Base-by-base conservation (phyloP, 30 jellyfish, hydroid and myxozoan genomes). In the Hydra vulgaris region DNA sequence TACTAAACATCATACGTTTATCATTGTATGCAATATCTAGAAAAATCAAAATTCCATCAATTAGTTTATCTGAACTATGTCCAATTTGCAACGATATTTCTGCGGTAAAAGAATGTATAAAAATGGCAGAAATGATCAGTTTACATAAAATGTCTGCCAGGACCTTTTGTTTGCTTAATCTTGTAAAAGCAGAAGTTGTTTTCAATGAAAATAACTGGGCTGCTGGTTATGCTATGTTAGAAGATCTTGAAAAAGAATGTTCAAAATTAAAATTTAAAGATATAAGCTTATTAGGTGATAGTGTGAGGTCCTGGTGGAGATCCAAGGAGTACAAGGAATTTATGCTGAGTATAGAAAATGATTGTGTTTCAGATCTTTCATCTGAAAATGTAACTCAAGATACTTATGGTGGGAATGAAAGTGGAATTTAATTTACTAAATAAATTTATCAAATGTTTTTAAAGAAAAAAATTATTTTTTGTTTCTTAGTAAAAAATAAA, bases 101-200 rank as follows among this genome's bases (percentile, higher is more conserved):
- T 40, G 61, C 61, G 8, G 61, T 40, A 3, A 40, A 40, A 12
- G 61, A 53, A n/a, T 19, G 66, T 40, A 27, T 75, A 17, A 54
- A 24, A 5, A 4, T 21, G 16, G 66, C 26, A 25, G 83, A 75
- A 54, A 25, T 21, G 40, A 5, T 21, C 8, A 71, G 83, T 21
- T 25, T 75, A 26, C 83, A 75, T 53, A 27, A 54, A 75, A 25
- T 75, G 26, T 75, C 83, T 75, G 71, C 53, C 7, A 67, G 56
- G 26, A 53, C 71, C 7, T 21, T n/a, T 7, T 75, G 83, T 25
- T 26, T 75, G 71, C 71, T 75, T 17, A 53, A 26, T n/a, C 26
- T 75, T 19, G 83, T 75, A 25, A 22, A 75, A 54, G 66, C 67
- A 7, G 66, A 75, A 23, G 8, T 75, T 25, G 21, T 75, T 40